Evolutionary conservation across 2,888 invertebrate genomes (phyloP).

Genomic region (Mongoloraphidia duomilia): DNA sequence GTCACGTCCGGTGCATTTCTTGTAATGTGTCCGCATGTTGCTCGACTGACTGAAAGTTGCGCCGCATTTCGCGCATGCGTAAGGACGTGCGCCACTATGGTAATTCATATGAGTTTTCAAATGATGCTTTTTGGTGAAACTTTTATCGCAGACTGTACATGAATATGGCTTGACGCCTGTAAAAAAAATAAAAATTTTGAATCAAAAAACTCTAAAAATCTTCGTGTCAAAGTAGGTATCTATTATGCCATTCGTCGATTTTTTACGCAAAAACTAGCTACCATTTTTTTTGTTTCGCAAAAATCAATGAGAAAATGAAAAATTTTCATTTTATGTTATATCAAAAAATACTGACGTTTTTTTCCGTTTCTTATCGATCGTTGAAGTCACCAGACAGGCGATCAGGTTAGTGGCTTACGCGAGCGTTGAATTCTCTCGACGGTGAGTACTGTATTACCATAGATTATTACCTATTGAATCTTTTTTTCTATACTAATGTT

Average conservation of each 20-base stretch:
- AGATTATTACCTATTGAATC: too few species aligned
- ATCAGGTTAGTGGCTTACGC: too few species aligned
- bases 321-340: too few species aligned
- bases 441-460: too few species aligned
- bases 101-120: constrained; percentile 73
- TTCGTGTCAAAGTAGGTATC: background rate
- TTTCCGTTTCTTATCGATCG: too few species aligned
- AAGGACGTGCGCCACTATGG: constrained; percentile 71
- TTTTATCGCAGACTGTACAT: constrained; percentile 52
- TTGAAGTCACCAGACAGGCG: too few species aligned
- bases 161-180: constrained; percentile 62
- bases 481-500: too few species aligned
- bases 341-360: too few species aligned
- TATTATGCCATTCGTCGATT: too few species aligned
- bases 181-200: constrained; percentile 16
- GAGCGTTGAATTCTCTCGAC: too few species aligned
- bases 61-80: constrained; percentile 56
- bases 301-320: background rate
- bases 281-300: background rate
- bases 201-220: background rate
- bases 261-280: too few species aligned
- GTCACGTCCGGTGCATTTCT: constrained; percentile 43
- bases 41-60: constrained; percentile 72
- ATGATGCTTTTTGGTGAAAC: constrained; percentile 76
- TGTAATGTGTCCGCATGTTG: constrained; percentile 74